Percentiles rank a stretch among this genome's conserved stretches.
These are phyloP conservation scores for Rhagophthalmus giganteus DNA, from an alignment of 2,888 invertebrate species.

Conservation along the genomic window DNA sequence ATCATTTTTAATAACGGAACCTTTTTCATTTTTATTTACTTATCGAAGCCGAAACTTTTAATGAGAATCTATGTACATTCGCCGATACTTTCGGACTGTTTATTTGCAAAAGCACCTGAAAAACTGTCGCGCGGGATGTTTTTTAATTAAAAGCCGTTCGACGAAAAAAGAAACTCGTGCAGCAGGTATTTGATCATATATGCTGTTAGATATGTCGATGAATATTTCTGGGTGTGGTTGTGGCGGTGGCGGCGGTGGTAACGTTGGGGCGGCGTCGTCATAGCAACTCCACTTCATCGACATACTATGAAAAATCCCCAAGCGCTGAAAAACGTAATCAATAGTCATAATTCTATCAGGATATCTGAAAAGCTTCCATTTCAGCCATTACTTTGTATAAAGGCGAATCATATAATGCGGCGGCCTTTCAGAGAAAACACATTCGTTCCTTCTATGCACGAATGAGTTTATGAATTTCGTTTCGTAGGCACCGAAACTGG, in stretches of 20 bases:
- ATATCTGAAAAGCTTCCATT: constrained; percentile 28
- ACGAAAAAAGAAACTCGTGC: no score
- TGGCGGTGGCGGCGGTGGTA: constrained; percentile 35
- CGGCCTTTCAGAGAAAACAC: constrained; percentile 9
- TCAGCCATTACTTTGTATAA: constrained; percentile 16
- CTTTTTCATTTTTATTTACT: no score
- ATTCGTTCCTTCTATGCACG: constrained; percentile 1
- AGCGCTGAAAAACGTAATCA: constrained; percentile 49
- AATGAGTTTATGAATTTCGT: constrained; percentile 3
- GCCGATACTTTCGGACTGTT: no score
- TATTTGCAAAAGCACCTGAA: no score
- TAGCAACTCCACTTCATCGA: constrained; percentile 51
- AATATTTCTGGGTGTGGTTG: constrained; percentile 44
- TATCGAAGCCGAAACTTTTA: no score
- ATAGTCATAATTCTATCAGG: constrained; percentile 46
- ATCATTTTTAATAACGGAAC: no score
- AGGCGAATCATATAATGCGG: constrained; percentile 9
- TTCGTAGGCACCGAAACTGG: no score
- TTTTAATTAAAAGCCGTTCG: no score
- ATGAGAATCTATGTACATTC: no score
- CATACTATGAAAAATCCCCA: constrained; percentile 53
- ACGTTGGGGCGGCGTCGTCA: constrained; percentile 47
- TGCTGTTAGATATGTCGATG: constrained; percentile 28
- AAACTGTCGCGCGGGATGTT: no score
- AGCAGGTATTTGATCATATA: constrained; percentile 7